These are phyloP conservation scores for Propithecus coquereli DNA, from an alignment of 2,113 vertebrate genomes.

Conservation along the genomic window DNA sequence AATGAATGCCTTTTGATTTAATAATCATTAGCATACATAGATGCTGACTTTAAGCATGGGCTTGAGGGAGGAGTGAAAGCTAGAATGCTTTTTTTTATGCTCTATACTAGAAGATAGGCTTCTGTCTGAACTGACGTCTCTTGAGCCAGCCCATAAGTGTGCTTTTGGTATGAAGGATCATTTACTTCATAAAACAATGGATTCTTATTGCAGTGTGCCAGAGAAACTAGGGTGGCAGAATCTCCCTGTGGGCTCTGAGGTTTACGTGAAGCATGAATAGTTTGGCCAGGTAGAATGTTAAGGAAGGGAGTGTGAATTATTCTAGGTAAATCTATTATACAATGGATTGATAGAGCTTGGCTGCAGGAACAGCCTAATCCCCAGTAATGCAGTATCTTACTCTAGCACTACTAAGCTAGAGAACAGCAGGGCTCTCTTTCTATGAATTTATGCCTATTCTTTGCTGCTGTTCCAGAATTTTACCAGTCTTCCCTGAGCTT, in stretches of 20 bases:
- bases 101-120: background rate
- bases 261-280: background rate
- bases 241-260: background rate
- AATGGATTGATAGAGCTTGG: background rate
- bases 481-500: background rate
- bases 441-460: background rate
- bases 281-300: background rate
- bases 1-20: slow-evolving; percentile 65
- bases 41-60: slow-evolving; percentile 12
- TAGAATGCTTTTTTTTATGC: background rate
- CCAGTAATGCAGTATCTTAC: background rate
- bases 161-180: background rate
- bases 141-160: background rate
- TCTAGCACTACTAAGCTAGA: background rate
- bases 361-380: background rate
- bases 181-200: background rate
- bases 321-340: background rate
- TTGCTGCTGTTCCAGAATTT: background rate
- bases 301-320: background rate
- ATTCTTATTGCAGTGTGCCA: background rate
- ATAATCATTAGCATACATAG: slow-evolving; percentile 49
- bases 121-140: background rate
- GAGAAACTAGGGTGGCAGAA: background rate
- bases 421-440: background rate
- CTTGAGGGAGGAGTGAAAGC: slow-evolving; percentile 1